phyloP scores from a whole-genome alignment of 2,113 vertebrate genomes.

The Acrocephalus arundinaceus region DNA sequence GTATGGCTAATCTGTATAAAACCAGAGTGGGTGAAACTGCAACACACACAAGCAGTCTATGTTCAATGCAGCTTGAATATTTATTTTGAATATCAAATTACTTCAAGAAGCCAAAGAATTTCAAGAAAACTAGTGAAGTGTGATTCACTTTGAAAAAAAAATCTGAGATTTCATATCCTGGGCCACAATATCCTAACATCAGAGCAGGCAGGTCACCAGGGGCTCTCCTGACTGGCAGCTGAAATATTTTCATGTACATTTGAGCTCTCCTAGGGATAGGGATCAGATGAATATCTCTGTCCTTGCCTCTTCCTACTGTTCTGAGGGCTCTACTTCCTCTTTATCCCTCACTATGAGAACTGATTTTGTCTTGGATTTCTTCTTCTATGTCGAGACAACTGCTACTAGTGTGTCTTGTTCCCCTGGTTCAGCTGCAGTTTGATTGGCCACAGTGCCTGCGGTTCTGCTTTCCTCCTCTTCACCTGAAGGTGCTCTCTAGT shows the following conservation, averaged over 20 bases:
- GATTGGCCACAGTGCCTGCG: background rate
- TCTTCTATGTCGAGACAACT: background rate
- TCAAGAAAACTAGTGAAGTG: background rate
- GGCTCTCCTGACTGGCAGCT: accelerated
- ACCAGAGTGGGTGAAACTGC: background rate
- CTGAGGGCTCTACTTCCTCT: background rate
- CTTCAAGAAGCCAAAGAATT: background rate
- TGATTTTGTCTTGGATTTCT: background rate
- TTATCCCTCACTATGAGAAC: background rate
- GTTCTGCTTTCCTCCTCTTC: background rate
- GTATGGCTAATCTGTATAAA: background rate
- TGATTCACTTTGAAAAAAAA: constrained; percentile 23
- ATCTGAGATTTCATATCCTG: background rate
- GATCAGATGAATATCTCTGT: background rate
- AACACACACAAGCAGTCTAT: background rate
- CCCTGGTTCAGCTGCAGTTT: background rate
- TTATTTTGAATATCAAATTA: background rate
- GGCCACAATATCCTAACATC: background rate
- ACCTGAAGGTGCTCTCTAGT: background rate
- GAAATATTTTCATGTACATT: background rate
- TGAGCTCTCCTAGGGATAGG: accelerated
- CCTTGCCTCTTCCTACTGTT: background rate
- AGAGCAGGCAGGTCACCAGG: background rate
- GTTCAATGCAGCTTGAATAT: background rate
- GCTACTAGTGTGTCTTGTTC: background rate